A percentile compares a stretch with the other conserved stretches of the same genome.
These are phyloP conservation scores for Cinclus cinclus DNA, from an alignment of 2,113 vertebrate species.

Conservation along the genomic window DNA sequence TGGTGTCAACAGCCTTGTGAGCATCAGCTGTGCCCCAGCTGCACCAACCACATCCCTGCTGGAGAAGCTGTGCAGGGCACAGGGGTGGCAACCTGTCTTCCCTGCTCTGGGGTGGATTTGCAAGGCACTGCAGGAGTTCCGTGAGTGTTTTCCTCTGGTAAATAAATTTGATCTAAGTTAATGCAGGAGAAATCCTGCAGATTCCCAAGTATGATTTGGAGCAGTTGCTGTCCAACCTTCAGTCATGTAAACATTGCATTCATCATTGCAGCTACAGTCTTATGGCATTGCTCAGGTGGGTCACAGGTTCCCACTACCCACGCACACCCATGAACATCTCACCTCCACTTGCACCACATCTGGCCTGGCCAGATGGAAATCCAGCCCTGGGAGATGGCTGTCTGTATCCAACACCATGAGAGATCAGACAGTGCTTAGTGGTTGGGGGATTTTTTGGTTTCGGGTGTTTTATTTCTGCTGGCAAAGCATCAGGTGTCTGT, in stretches of 20 bases:
- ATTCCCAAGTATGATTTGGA: rapidly evolving
- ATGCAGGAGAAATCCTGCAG: background rate
- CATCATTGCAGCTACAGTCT: rapidly evolving
- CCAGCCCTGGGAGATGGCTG: too few species aligned
- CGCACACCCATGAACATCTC: background rate
- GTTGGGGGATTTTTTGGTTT: background rate
- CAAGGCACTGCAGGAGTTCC: rapidly evolving
- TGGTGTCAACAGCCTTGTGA: rapidly evolving
- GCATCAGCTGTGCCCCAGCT: background rate
- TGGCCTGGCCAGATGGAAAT: background rate
- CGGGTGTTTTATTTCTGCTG: background rate
- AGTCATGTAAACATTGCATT: rapidly evolving
- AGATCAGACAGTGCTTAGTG: background rate
- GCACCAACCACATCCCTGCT: background rate
- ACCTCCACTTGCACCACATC: rapidly evolving
- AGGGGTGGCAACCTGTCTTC: background rate
- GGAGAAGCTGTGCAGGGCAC: rapidly evolving
- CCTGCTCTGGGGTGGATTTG: rapidly evolving
- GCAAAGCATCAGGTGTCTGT: rapidly evolving
- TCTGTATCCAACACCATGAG: rapidly evolving
- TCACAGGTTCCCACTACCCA: too few species aligned
- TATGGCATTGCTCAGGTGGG: rapidly evolving
- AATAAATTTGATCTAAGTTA: background rate
- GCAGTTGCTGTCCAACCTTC: background rate
- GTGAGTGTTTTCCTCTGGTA: rapidly evolving